Evolutionary conservation across 2,113 vertebrate genomes (phyloP), one percentile per base, ranked within the genome.

Genomic region (Nycticorax nycticorax): DNA sequence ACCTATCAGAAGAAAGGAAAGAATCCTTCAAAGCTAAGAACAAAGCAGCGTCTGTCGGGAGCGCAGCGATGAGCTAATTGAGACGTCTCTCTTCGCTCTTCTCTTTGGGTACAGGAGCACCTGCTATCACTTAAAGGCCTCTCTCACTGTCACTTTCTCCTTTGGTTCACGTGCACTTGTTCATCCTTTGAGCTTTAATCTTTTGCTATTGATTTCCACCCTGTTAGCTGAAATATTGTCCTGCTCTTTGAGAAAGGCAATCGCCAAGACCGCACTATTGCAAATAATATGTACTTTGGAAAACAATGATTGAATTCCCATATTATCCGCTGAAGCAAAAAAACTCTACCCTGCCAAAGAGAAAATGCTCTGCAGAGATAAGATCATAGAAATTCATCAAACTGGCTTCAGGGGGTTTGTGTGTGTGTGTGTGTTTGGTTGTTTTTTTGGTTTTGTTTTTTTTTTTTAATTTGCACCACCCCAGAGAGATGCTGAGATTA

Each of bases 151-250:
- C 92, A 92, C 94, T 83, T 92, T 87, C 48, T 72, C 89, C 74
- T 85, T 53, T 91, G 89, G 39, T 66, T 69, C 87, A 86, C 5
- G 0, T 85, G 84, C 87, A 93, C 81, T 96, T 96, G 92, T 83
- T 93, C 95, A 89, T 94, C 92, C 89, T 95, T 95, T 96, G 91
- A 96, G 96, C 95, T 96, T 97, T 97, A 96, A 97, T 97, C 97
- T 96, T 97, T 96, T 82, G 55, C 81, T 95, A 97, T 97, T 93
- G 97, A 97, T 97, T 97, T 96, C 94, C 71, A 96, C 85, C 93
- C 94, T 95, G 93, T 93, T 97, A 95, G 96, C 74, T 97, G 94
- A 97, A 97, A 96, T 95, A 95, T 59, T 80, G 95, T 88, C 74
- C 85, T 90, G 55, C 81, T 96, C 77, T 96, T 91, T 92, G 87